Evolutionary conservation across 2,888 invertebrate species (phyloP).

Genomic region (Hybos culiciformis): DNA sequence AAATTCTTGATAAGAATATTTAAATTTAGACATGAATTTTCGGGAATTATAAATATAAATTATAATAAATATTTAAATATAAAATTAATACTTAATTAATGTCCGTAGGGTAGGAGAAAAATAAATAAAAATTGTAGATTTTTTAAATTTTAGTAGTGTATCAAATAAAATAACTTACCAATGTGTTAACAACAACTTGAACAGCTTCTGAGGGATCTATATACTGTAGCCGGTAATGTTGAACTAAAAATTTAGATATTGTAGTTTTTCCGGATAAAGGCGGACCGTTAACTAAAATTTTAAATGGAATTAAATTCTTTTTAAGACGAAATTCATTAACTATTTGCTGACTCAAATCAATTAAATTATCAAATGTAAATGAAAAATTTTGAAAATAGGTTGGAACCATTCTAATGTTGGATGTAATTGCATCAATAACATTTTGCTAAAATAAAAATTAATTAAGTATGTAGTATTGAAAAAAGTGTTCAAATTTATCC

Average conservation of each 20-base stretch:
- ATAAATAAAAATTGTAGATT: too few relatives aligned
- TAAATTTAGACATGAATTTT: too few relatives aligned
- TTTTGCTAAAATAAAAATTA: conserved; percentile 36
- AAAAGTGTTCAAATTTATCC: too few relatives aligned
- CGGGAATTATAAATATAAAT: too few relatives aligned
- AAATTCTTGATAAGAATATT: too few relatives aligned
- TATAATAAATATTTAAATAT: too few relatives aligned
- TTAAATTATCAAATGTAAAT: conserved; percentile 31
- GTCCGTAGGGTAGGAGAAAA: too few relatives aligned
- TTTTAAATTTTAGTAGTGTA: too few relatives aligned
- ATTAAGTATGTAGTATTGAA: background rate
- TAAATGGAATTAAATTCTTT: conserved; percentile 43
- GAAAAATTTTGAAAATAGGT: conserved; percentile 41
- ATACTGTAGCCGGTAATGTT: too few relatives aligned
- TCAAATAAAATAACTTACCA: too few relatives aligned
- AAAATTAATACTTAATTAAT: too few relatives aligned
- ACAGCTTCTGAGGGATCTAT: conserved; percentile 3
- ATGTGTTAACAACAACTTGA: background rate
- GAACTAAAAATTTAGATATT: conserved; percentile 41
- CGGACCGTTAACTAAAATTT: conserved; percentile 48
- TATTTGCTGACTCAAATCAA: conserved; percentile 30
- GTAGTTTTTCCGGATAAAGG: conserved; percentile 51
- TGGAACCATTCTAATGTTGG: conserved; percentile 46
- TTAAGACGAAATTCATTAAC: conserved; percentile 39
- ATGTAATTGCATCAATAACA: conserved; percentile 41